phyloP scores from a whole-genome alignment of 2,888 invertebrate genomes.

The Phania funesta region DNA sequence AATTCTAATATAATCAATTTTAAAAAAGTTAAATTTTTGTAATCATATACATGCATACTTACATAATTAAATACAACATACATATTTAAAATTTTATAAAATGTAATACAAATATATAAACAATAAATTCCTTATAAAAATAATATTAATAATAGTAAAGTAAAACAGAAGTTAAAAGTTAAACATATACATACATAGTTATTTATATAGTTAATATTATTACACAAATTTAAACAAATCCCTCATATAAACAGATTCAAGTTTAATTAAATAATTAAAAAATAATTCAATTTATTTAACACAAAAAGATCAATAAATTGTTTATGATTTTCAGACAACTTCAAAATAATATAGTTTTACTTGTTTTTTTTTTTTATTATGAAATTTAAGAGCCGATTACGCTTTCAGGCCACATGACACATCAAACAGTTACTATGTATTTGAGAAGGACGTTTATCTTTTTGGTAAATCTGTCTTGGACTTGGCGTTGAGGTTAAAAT shows the following conservation, averaged over 20 bases:
- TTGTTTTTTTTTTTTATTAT: background rate
- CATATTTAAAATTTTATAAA: background rate
- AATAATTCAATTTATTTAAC: constrained; percentile 44
- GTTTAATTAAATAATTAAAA: constrained; percentile 60
- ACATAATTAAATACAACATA: background rate
- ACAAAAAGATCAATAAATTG: constrained; percentile 27
- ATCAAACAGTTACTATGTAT: no score
- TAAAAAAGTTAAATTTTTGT: background rate
- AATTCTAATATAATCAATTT: background rate
- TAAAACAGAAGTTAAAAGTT: constrained; percentile 24
- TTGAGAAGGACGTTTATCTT: no score
- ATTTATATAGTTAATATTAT: constrained; percentile 21
- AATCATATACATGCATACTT: background rate
- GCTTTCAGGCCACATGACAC: no score
- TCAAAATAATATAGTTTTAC: background rate
- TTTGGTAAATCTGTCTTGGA: no score
- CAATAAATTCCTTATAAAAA: background rate
- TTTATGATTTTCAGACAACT: constrained; percentile 28
- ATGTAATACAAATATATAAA: background rate
- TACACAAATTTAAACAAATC: constrained; percentile 18
- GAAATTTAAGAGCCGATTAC: no score
- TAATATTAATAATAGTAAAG: constrained; percentile 18
- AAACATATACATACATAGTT: constrained; percentile 3
- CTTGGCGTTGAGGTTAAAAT: no score
- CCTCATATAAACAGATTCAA: constrained; percentile 50